Evolutionary conservation across 2,797 vertebrate genomes (phyloP).

Genomic region (Percopsis omiscomaycus): DNA sequence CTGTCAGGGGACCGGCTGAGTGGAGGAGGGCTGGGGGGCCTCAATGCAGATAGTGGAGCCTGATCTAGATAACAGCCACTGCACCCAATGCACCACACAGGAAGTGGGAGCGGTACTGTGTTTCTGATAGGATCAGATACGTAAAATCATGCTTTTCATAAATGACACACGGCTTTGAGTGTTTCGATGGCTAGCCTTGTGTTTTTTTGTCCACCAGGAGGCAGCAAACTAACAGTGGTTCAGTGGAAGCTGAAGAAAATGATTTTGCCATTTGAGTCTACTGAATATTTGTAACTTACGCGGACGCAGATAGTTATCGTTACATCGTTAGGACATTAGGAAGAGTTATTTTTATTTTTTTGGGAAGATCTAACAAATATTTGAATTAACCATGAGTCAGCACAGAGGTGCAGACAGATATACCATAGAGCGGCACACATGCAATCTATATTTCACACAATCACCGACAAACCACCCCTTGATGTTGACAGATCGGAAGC

Average conservation of each 20-base stretch:
- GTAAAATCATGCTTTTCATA: not conserved
- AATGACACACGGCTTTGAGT: not conserved
- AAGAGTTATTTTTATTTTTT: not conserved
- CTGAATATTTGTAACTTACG: not conserved
- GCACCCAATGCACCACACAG: slow-evolving; percentile 62
- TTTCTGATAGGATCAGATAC: slow-evolving; percentile 16
- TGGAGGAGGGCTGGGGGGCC: slow-evolving; percentile 32
- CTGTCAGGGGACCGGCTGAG: slow-evolving; percentile 29
- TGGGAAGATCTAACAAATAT: not conserved
- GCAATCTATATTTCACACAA: not conserved
- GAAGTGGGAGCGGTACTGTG: slow-evolving; percentile 32
- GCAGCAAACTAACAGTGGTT: slow-evolving; percentile 57
- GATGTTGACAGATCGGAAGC: not conserved
- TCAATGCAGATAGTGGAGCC: slow-evolving; percentile 55
- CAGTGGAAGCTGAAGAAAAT: too few relatives aligned
- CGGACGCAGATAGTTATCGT: not conserved
- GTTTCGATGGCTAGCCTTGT: not conserved
- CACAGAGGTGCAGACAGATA: not conserved
- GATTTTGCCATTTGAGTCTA: too few relatives aligned
- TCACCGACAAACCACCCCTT: not conserved
- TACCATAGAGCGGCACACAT: not conserved
- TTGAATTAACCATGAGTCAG: not conserved
- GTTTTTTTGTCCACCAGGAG: slow-evolving; percentile 51
- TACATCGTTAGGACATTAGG: not conserved
- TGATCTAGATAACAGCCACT: slow-evolving; percentile 58